Percentiles rank a stretch among this genome's conserved stretches.
Conservation (phyloP, 2,888 invertebrate species). For the Callosobruchus maculatus region DNA sequence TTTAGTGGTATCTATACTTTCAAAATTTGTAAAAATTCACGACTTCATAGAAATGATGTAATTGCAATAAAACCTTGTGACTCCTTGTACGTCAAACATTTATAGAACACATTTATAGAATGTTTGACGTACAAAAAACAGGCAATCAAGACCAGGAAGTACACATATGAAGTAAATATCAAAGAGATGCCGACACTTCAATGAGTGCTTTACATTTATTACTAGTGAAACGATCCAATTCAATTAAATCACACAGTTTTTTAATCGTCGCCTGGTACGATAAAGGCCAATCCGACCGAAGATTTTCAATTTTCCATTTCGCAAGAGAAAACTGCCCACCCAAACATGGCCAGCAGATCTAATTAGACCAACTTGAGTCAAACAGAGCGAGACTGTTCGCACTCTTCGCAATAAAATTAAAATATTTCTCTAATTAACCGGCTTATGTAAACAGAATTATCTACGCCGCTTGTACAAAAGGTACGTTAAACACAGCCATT, state of each 20-base stretch:
- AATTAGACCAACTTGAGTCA: slow-evolving; percentile 26
- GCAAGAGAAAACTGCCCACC: not conserved
- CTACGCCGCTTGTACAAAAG: not conserved
- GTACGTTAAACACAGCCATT: not conserved
- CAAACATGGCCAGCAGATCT: not conserved
- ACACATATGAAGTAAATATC: not conserved
- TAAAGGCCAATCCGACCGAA: not conserved
- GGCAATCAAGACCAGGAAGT: not conserved
- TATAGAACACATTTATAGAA: not conserved
- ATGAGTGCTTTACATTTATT: not conserved
- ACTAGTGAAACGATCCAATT: not conserved
- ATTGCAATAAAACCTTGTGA: no score
- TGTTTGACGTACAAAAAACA: not conserved
- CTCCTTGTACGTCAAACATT: no score
- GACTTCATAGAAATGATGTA: no score
- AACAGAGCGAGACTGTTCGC: slow-evolving; percentile 26
- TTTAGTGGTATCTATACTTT: no score
- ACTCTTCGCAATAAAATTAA: slow-evolving; percentile 33
- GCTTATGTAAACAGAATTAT: not conserved
- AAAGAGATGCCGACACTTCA: not conserved
- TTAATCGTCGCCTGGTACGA: not conserved
- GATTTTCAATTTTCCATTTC: not conserved
- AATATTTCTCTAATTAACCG: slow-evolving; percentile 31
- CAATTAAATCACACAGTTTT: not conserved
- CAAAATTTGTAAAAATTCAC: no score